Conservation (phyloP, 2,113 vertebrate genomes). For the Thunnus maccoyii region DNA sequence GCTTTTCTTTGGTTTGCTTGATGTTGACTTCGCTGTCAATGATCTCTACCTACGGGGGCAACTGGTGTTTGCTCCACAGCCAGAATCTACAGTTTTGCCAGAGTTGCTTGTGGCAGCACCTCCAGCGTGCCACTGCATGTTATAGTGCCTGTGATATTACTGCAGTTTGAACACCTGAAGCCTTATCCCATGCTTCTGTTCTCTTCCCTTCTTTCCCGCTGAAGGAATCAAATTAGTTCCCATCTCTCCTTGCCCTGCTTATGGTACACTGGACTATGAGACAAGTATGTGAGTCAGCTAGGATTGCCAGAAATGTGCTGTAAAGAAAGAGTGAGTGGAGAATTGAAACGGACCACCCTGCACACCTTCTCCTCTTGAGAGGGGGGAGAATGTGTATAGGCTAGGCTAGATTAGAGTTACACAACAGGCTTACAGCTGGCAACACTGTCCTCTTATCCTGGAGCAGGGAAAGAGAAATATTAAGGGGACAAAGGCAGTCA, state of each 20-base stretch:
- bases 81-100: neutral
- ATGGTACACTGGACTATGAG: neutral
- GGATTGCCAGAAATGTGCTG: slow-evolving; percentile 9
- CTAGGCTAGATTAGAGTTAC: slow-evolving; percentile 62
- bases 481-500: neutral
- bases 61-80: no score
- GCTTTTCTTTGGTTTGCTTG: neutral
- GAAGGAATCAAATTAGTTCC: neutral
- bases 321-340: neutral
- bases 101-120: neutral
- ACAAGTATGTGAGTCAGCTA: neutral
- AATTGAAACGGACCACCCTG: neutral
- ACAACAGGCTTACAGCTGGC: slow-evolving; percentile 55
- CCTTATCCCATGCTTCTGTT: neutral
- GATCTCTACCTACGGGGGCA: neutral
- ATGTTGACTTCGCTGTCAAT: neutral
- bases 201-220: neutral
- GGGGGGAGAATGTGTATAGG: slow-evolving; percentile 5
- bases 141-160: no score
- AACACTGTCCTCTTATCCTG: slow-evolving; percentile 32
- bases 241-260: neutral
- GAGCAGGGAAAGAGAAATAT: neutral
- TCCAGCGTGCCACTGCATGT: neutral
- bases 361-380: neutral
- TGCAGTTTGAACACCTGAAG: neutral